These are phyloP conservation scores for Cartodere bifasciata DNA, from an alignment of 2,888 invertebrate genomes.

Conservation along the genomic window DNA sequence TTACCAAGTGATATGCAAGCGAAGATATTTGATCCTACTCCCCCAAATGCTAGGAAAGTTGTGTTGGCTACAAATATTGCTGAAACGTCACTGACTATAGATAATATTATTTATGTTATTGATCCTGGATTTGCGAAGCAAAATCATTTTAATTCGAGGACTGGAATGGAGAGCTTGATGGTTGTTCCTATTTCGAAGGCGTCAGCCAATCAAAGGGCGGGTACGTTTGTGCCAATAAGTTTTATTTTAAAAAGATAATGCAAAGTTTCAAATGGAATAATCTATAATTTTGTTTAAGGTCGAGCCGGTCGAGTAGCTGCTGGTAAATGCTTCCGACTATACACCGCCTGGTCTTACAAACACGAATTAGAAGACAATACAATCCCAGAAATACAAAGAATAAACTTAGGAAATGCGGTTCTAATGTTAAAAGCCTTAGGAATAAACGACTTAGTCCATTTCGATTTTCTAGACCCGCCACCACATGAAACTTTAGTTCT, in stretches of 20 bases:
- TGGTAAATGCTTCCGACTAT: constrained; percentile 95
- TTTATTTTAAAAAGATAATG: no score
- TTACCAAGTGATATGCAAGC: constrained; percentile 98
- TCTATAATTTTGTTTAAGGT: no score
- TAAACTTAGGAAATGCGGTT: constrained; percentile 95
- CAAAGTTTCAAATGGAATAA: no score
- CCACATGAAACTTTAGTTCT: constrained; percentile 51
- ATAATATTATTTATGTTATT: constrained; percentile 96
- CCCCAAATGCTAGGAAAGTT: constrained; percentile 91
- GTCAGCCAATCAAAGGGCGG: constrained; percentile 95
- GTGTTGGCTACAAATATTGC: constrained; percentile 98
- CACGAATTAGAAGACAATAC: constrained; percentile 97
- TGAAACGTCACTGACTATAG: constrained; percentile 97
- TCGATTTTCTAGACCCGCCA: constrained; percentile 97
- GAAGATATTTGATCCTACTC: constrained; percentile 97
- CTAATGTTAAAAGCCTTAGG: constrained; percentile 92
- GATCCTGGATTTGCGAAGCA: constrained; percentile 99
- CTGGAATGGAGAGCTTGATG: constrained; percentile 96
- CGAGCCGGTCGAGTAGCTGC: constrained; percentile 91
- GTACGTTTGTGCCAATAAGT: no score
- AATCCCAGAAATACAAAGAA: constrained; percentile 95
- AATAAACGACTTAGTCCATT: constrained; percentile 94
- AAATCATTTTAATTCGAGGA: constrained; percentile 94
- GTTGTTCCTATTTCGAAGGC: constrained; percentile 98
- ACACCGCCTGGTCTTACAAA: constrained; percentile 97